Base-by-base conservation (phyloP, 2,888 invertebrate species). In the Noctua comes region DNA sequence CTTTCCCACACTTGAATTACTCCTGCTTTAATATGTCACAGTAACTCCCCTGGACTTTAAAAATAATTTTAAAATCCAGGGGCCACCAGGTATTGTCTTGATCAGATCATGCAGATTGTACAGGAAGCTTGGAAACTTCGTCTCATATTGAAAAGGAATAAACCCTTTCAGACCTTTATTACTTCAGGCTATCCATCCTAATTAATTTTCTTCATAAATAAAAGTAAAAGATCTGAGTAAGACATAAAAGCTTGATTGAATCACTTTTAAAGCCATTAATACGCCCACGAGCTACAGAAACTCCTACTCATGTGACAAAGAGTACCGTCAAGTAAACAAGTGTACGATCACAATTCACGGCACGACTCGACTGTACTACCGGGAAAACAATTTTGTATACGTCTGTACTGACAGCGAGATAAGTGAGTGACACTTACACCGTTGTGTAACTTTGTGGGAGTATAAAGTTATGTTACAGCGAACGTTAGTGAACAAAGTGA, bases 331-430 rank as follows among this genome's bases (percentile, higher is more conserved):
- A 88, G 89, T 88, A 89, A 91, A 91, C 88, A 91, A 91, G 90
- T 91, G 88, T 78, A 80, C 69, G 80, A 91, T 90, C 88, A 83
- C 85, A 91, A 92, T 93, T 93, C 92, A 76, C 74, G 89, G 92
- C 93, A 93, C 92, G 92, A 85, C 80, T 80, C 66, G 77, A 82
- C 88, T 88, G 83, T 88, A 88, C 85, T 88, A 86, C 83, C 83
- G 86, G 88, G 89, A 89, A 92, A 93, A 93, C 92, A 92, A 93
- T 93, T 92, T 92, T 90, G 91, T 92, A 88, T 92, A 88, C 88
- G 88, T 91, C 92, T 91, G 90, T 91, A 91, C 89, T 89, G 90
- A 90, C 92, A 89, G 85, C 69, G 84, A 82, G 79, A 86, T 88
- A 87, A 86, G 85, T 86, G 85, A 84, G 83, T 81, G 77, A 81